Percentiles rank a stretch among this genome's conserved stretches.
These are phyloP conservation scores for Pseudanteris insignis DNA, from an alignment of 2,888 invertebrate species.

Conservation along the genomic window DNA sequence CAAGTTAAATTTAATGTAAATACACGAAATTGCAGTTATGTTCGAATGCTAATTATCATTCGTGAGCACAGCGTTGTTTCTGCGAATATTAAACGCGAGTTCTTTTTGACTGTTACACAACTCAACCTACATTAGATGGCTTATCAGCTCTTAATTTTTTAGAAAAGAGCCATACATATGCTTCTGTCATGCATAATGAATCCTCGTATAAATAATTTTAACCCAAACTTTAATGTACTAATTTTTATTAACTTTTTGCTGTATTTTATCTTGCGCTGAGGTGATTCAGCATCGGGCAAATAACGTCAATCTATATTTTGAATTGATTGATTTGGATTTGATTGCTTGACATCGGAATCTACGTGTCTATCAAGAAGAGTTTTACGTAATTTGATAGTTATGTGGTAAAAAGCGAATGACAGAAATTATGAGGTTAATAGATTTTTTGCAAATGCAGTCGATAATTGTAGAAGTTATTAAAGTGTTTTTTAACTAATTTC, in stretches of 20 bases:
- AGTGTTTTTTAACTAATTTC: too few relatives aligned
- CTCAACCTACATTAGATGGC: too few relatives aligned
- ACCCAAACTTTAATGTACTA: too few relatives aligned
- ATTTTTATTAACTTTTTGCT: background rate
- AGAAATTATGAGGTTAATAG: background rate
- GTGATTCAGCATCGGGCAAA: background rate
- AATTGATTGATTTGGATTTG: conserved; percentile 13
- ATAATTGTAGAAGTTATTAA: too few relatives aligned
- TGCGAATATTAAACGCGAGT: conserved; percentile 9
- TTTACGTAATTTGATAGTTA: conserved; percentile 8
- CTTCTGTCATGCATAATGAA: too few relatives aligned
- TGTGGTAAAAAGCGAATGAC: background rate
- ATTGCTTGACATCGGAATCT: conserved; percentile 5
- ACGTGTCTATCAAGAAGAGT: conserved; percentile 4
- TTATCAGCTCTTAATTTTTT: too few relatives aligned
- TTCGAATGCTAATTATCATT: conserved; percentile 17
- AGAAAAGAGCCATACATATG: too few relatives aligned
- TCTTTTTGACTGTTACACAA: conserved; percentile 7
- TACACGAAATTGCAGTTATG: conserved; percentile 14
- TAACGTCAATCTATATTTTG: background rate
- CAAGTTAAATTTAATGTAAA: conserved; percentile 30
- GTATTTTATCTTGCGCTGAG: background rate
- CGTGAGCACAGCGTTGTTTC: conserved; percentile 1
- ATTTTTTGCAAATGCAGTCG: background rate
- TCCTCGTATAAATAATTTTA: too few relatives aligned